These are phyloP conservation scores for Syndactyla subalaris DNA, from an alignment of 2,797 vertebrate genomes.

Conservation along the genomic window DNA sequence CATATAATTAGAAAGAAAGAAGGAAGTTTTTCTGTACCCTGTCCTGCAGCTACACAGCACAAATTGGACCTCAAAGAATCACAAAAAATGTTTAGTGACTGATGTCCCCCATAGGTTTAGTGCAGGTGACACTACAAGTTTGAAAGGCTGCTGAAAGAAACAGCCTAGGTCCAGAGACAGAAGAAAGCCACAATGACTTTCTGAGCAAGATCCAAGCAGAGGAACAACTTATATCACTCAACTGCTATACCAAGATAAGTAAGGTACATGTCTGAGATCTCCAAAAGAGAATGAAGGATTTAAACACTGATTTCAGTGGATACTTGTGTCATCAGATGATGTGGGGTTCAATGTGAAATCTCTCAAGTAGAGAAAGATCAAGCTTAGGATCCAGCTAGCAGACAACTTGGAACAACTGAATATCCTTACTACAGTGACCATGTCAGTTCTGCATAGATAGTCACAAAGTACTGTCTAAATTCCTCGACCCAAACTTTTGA, in stretches of 20 bases:
- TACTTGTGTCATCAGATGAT: not conserved
- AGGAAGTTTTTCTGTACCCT: not conserved
- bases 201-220: not conserved
- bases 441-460: not conserved
- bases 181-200: not conserved
- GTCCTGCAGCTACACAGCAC: not conserved
- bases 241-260: not conserved
- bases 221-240: not conserved
- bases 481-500: not conserved
- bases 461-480: not conserved
- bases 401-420: not conserved
- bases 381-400: not conserved
- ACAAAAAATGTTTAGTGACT: not conserved
- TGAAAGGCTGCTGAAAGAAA: not conserved
- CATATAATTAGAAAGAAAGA: not conserved
- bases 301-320: not conserved
- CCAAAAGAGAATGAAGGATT: not conserved
- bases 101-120: not conserved
- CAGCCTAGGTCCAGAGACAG: not conserved
- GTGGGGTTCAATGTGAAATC: not conserved
- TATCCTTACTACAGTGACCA: not conserved
- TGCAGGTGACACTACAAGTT: not conserved
- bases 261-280: not conserved
- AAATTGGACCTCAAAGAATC: not conserved
- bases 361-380: not conserved